These are phyloP conservation scores for Caranx ignobilis DNA, from an alignment of 2,113 vertebrate species.

Conservation along the genomic window DNA sequence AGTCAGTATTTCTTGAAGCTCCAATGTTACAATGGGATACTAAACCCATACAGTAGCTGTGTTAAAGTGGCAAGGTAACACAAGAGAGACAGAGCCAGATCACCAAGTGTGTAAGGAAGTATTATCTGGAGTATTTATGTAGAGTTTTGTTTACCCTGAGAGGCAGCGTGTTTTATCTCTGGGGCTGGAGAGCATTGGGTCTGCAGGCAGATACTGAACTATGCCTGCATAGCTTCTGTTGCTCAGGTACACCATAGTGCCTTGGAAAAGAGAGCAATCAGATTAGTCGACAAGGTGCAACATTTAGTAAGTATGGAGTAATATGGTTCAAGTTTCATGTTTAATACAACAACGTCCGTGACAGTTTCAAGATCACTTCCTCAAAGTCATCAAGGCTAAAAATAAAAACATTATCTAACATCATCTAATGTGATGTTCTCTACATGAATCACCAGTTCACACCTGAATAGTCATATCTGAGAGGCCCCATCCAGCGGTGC, in stretches of 20 bases:
- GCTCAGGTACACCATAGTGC: slow-evolving; percentile 82
- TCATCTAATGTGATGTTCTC: background rate
- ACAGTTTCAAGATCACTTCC: background rate
- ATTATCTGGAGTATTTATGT: background rate
- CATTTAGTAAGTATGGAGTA: background rate
- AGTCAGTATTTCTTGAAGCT: background rate
- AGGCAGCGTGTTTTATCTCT: slow-evolving; percentile 87
- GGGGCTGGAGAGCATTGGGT: slow-evolving; percentile 81
- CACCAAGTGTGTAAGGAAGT: background rate
- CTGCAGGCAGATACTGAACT: slow-evolving; percentile 84
- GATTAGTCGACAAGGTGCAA: background rate
- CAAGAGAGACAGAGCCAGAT: background rate
- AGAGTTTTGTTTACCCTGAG: slow-evolving; percentile 79
- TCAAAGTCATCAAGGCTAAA: slow-evolving; percentile 5
- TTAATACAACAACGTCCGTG: rapidly evolving
- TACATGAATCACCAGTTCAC: background rate
- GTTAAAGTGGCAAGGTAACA: background rate
- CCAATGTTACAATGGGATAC: background rate
- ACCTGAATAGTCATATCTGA: slow-evolving; percentile 88
- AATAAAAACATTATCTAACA: background rate
- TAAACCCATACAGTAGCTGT: background rate
- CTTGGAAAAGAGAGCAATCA: slow-evolving; percentile 62
- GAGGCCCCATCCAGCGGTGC: slow-evolving; percentile 88
- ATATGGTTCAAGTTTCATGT: background rate
- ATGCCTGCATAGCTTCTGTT: slow-evolving; percentile 85